A percentile compares a stretch with the other conserved stretches of the same genome.
These are phyloP conservation scores for Agapostemon virescens DNA, from an alignment of 2,888 invertebrate genomes.

Conservation along the genomic window DNA sequence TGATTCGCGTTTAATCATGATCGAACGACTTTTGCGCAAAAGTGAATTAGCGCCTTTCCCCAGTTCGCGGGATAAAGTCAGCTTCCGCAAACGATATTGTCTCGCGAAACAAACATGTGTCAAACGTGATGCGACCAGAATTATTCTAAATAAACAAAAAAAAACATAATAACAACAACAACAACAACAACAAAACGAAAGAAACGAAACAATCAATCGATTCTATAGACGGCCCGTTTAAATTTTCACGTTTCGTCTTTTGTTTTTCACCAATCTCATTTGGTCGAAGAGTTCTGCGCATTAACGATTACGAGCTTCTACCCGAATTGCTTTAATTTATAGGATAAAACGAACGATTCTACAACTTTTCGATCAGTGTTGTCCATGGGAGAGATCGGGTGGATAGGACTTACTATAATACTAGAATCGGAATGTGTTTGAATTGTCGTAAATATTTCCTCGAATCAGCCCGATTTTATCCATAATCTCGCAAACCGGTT, in stretches of 20 bases:
- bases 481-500: neutral
- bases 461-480: neutral
- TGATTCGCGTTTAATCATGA: slow-evolving; percentile 4
- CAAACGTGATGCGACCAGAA: neutral
- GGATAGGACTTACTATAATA: neutral
- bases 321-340: neutral
- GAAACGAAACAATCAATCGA: neutral
- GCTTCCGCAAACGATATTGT: slow-evolving; percentile 1
- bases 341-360: neutral
- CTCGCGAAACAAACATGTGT: neutral
- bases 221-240: neutral
- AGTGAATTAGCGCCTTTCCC: slow-evolving; percentile 18
- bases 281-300: neutral
- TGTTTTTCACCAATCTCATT: neutral
- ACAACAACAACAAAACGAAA: neutral
- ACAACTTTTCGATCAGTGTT: neutral
- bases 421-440: neutral
- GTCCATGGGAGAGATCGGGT: neutral
- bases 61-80: slow-evolving; percentile 40
- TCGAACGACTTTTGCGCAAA: neutral
- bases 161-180: neutral
- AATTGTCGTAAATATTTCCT: neutral
- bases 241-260: neutral
- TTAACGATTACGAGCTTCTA: neutral
- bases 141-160: slow-evolving; percentile 10